phyloP scores from a whole-genome alignment of 2,113 vertebrate genomes.

The Triplophysa rosa region DNA sequence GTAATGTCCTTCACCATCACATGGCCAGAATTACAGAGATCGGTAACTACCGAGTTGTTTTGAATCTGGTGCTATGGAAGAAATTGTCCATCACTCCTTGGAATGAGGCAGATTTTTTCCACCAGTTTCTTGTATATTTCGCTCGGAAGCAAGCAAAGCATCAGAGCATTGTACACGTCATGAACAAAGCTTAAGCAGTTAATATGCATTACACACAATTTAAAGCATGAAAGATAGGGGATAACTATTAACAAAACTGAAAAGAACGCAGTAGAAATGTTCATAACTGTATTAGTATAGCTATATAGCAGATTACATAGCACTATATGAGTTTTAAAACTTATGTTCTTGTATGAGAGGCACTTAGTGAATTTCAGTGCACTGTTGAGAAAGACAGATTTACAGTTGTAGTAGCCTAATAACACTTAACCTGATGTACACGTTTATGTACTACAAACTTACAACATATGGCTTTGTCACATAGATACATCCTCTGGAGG shows the following conservation, averaged over 20 bases:
- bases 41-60: slow-evolving; percentile 52
- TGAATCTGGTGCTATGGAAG: slow-evolving; percentile 38
- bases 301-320: slow-evolving; percentile 52
- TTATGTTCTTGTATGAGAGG: slow-evolving; percentile 54
- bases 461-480: slow-evolving; percentile 70
- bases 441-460: slow-evolving; percentile 46
- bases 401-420: slow-evolving; percentile 61
- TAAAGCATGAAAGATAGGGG: slow-evolving; percentile 66
- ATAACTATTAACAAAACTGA: slow-evolving; percentile 63
- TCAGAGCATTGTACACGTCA: slow-evolving; percentile 47
- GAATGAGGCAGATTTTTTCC: slow-evolving; percentile 4
- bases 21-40: slow-evolving; percentile 56
- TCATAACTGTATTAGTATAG: slow-evolving; percentile 55
- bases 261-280: slow-evolving; percentile 58
- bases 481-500: slow-evolving; percentile 56
- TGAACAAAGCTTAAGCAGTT: slow-evolving; percentile 50
- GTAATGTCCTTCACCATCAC: slow-evolving; percentile 61
- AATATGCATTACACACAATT: slow-evolving; percentile 62
- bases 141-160: slow-evolving; percentile 23
- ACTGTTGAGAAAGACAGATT: slow-evolving; percentile 59
- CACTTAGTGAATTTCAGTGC: slow-evolving; percentile 70
- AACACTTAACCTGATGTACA: slow-evolving; percentile 61
- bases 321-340: slow-evolving; percentile 46
- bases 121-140: slow-evolving; percentile 32
- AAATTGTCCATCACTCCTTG: slow-evolving; percentile 15